These are phyloP conservation scores for Caenorhabditis latens DNA, from an alignment of 1,140 invertebrate species.

Conservation along the genomic window DNA sequence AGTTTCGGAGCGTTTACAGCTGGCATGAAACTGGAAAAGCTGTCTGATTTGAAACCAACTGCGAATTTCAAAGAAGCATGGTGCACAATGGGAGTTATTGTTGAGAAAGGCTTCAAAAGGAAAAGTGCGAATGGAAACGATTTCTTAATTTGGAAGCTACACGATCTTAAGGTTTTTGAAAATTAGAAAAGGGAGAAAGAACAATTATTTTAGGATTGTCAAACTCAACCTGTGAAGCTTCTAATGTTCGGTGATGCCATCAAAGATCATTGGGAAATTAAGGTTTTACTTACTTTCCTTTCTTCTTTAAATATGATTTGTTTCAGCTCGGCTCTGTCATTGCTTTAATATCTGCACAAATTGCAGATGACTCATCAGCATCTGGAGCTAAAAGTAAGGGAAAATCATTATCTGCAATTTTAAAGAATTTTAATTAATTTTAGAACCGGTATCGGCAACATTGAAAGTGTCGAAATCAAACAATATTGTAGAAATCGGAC, in stretches of 20 bases:
- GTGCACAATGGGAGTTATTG: constrained; percentile 73
- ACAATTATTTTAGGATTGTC: constrained; percentile 63
- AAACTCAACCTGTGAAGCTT: constrained; percentile 68
- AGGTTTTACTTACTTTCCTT: not conserved
- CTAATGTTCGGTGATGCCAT: constrained; percentile 75
- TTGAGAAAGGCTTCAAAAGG: constrained; percentile 69
- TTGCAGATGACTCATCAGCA: constrained; percentile 53
- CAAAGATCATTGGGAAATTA: constrained; percentile 72
- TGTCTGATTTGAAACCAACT: constrained; percentile 21
- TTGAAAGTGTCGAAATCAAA: constrained; percentile 69
- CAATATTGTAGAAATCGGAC: constrained; percentile 72
- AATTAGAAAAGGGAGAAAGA: not conserved
- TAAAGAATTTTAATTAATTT: not conserved
- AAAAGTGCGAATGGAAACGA: constrained; percentile 76
- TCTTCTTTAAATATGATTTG: not conserved
- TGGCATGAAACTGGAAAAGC: constrained; percentile 27
- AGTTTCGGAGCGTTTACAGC: constrained; percentile 34
- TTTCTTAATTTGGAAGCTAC: constrained; percentile 75
- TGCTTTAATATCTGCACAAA: constrained; percentile 64
- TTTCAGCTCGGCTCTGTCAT: constrained; percentile 69
- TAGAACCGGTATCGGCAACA: constrained; percentile 22
- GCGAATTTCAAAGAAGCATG: constrained; percentile 62
- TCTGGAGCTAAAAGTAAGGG: constrained; percentile 60
- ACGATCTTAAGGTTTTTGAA: constrained; percentile 61
- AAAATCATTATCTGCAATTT: not conserved